These are phyloP conservation scores for Parnassius mnemosyne DNA, from an alignment of 2,888 invertebrate species.

Conservation along the genomic window DNA sequence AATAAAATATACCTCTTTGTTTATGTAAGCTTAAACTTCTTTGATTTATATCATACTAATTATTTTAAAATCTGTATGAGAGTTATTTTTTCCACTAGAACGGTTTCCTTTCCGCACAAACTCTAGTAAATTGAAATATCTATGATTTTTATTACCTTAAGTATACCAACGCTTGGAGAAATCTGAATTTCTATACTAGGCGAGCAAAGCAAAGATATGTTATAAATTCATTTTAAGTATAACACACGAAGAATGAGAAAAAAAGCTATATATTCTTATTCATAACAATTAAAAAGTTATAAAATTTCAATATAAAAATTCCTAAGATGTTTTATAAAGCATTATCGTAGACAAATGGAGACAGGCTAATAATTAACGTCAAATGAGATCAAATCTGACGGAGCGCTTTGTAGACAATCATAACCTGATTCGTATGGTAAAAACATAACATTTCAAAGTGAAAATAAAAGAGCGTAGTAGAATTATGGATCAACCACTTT, in stretches of 20 bases:
- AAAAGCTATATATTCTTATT: background rate
- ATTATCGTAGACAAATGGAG: constrained; percentile 6
- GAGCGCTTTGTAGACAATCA: constrained; percentile 3
- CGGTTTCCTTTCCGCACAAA: too few relatives aligned
- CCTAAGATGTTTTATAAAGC: constrained; percentile 12
- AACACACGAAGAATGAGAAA: background rate
- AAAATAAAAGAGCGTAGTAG: constrained; percentile 4
- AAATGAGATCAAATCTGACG: constrained; percentile 17
- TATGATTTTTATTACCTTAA: too few relatives aligned
- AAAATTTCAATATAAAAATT: constrained; percentile 12
- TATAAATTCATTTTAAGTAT: background rate
- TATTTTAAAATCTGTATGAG: too few relatives aligned
- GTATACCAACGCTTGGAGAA: too few relatives aligned
- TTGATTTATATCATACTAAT: too few relatives aligned
- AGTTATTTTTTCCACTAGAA: too few relatives aligned
- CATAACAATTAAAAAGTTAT: constrained; percentile 20
- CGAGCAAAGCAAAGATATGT: too few relatives aligned
- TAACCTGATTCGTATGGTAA: constrained; percentile 16
- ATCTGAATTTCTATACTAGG: too few relatives aligned
- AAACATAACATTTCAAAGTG: constrained; percentile 21
- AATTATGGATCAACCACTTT: background rate
- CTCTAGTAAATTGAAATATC: too few relatives aligned
- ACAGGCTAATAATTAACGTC: constrained; percentile 11
- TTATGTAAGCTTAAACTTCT: too few relatives aligned
- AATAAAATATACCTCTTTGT: too few relatives aligned